These are phyloP conservation scores for Ectropis crepuscularia DNA, from an alignment of 2,888 invertebrate species.

Conservation along the genomic window DNA sequence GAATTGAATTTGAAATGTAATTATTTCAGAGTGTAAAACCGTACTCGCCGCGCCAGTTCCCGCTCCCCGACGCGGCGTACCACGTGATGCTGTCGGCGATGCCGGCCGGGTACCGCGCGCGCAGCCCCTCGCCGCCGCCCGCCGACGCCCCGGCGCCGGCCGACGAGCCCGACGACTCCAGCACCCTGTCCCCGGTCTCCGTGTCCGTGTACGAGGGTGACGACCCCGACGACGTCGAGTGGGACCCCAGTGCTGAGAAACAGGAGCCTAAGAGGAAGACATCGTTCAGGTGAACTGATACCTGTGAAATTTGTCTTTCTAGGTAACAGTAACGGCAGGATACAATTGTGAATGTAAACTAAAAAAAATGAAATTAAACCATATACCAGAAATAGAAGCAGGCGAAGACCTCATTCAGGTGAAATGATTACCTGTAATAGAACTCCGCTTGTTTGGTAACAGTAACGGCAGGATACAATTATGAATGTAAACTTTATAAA, in stretches of 20 bases:
- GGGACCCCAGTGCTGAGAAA: slow-evolving; percentile 85
- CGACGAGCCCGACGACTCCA: slow-evolving; percentile 34
- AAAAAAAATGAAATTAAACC: no score
- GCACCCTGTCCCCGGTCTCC: slow-evolving; percentile 54
- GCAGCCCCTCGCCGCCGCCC: slow-evolving; percentile 38
- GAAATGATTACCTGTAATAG: no score
- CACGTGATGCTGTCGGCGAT: slow-evolving; percentile 88
- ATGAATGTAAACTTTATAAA: no score
- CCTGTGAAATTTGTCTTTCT: no score
- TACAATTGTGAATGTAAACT: no score
- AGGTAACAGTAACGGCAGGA: no score
- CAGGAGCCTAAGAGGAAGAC: slow-evolving; percentile 57
- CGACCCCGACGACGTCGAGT: slow-evolving; percentile 94
- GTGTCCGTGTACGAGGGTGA: slow-evolving; percentile 86
- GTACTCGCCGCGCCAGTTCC: slow-evolving; percentile 90
- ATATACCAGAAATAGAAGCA: no score
- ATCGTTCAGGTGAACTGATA: slow-evolving; percentile 55
- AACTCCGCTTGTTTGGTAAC: no score
- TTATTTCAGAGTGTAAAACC: slow-evolving; percentile 86
- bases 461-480: no score
- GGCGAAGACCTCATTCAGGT: no score
- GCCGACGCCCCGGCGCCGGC: slow-evolving; percentile 31
- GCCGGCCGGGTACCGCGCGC: slow-evolving; percentile 86
- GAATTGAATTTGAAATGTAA: background rate
- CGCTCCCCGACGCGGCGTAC: slow-evolving; percentile 88